A percentile compares a stretch with the other conserved stretches of the same genome.
phyloP scores from a whole-genome alignment of 2,113 vertebrate genomes.

The Rhegmatorhina hoffmannsi region DNA sequence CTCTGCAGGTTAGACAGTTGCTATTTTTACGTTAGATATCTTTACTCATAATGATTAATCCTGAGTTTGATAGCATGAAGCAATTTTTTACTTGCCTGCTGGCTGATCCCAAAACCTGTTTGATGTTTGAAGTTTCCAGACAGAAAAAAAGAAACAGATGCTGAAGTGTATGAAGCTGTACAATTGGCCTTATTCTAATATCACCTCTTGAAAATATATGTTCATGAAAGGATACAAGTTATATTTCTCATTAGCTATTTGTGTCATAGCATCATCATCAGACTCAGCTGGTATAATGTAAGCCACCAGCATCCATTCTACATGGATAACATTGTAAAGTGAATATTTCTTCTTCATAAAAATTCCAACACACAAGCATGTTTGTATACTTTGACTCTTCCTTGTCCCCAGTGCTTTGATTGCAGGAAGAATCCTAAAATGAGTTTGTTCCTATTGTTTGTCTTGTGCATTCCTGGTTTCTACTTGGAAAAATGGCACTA shows the following conservation, averaged over 20 bases:
- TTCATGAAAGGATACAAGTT: neutral
- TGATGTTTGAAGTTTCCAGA: neutral
- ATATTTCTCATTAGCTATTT: neutral
- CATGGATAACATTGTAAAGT: neutral
- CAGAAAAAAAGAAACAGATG: neutral
- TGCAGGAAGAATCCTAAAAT: neutral
- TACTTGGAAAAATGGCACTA: neutral
- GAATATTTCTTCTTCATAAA: neutral
- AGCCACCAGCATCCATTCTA: neutral
- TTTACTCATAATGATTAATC: neutral
- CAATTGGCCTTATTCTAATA: neutral
- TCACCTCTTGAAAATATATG: neutral
- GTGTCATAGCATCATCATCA: neutral
- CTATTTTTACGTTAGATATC: neutral
- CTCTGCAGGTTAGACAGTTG: neutral
- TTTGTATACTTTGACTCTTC: neutral
- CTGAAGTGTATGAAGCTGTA: neutral
- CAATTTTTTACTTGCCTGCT: neutral
- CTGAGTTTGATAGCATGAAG: neutral
- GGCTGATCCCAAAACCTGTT: neutral
- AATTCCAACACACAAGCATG: neutral
- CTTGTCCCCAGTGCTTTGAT: neutral
- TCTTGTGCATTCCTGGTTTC: neutral
- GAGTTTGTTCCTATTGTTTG: neutral
- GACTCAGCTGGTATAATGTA: neutral